Conservation (phyloP, 2,113 vertebrate genomes). For the Cercopithecus mona region DNA sequence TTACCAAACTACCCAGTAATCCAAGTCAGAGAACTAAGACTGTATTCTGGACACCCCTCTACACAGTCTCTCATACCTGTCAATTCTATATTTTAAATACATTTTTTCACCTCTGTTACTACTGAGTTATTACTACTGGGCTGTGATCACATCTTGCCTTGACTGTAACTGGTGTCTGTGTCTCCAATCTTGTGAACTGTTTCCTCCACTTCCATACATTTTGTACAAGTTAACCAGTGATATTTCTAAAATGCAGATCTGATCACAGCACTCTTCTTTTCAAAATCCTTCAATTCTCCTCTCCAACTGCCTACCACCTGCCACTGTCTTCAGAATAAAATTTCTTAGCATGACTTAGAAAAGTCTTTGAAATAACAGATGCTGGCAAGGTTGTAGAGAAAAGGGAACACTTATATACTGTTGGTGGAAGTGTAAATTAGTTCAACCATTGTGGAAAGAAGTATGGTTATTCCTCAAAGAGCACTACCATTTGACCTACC, state of each 20-base stretch:
- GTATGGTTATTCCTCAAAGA: too few species aligned
- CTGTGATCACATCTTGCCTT: neutral
- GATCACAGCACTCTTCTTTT: neutral
- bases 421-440: too few species aligned
- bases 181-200: neutral
- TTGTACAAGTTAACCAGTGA: neutral
- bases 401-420: too few species aligned
- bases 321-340: neutral
- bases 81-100: neutral
- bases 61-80: neutral
- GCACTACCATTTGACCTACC: too few species aligned
- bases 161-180: neutral
- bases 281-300: neutral
- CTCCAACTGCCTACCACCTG: neutral
- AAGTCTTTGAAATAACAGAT: neutral
- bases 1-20: neutral
- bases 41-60: neutral
- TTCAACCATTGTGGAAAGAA: too few species aligned
- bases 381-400: too few species aligned
- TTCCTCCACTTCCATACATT: neutral
- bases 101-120: neutral
- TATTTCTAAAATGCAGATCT: slow-evolving; percentile 19
- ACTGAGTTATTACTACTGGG: neutral
- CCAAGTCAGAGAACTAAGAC: neutral
- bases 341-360: neutral